Evolutionary conservation across 2,888 invertebrate species (phyloP).

Genomic region (Syritta pipiens): DNA sequence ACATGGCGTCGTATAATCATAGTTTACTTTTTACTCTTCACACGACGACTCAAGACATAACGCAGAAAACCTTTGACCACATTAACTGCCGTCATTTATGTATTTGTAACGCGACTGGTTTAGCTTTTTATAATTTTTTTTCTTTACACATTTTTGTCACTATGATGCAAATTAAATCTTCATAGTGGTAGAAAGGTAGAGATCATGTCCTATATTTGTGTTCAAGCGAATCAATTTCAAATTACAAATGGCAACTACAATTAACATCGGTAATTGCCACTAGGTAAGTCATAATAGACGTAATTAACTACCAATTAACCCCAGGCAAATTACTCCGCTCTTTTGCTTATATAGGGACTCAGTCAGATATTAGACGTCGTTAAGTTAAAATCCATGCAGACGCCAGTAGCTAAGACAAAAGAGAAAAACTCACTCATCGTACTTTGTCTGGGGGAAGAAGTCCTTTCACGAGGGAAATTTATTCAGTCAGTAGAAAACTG

Average conservation of each 20-base stretch:
- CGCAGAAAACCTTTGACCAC: slow-evolving; percentile 65
- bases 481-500: no score
- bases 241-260: slow-evolving; percentile 36
- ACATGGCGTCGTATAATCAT: no score
- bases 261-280: slow-evolving; percentile 74
- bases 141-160: slow-evolving; percentile 48
- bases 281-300: slow-evolving; percentile 76
- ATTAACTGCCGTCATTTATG: slow-evolving; percentile 35
- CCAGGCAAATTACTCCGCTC: slow-evolving; percentile 37
- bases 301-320: slow-evolving; percentile 77
- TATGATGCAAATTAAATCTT: slow-evolving; percentile 57
- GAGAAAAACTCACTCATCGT: no score
- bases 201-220: slow-evolving; percentile 48
- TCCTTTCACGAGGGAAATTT: no score
- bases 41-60: slow-evolving; percentile 11
- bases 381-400: neutral
- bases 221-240: slow-evolving; percentile 35
- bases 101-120: slow-evolving; percentile 47
- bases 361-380: slow-evolving; percentile 2
- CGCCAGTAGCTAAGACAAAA: no score
- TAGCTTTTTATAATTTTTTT: no score
- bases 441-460: no score
- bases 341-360: slow-evolving; percentile 19
- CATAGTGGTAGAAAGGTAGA: neutral
- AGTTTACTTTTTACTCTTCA: no score